phyloP scores from a whole-genome alignment of 2,888 invertebrate species.

The Philopedon plagiatum region DNA sequence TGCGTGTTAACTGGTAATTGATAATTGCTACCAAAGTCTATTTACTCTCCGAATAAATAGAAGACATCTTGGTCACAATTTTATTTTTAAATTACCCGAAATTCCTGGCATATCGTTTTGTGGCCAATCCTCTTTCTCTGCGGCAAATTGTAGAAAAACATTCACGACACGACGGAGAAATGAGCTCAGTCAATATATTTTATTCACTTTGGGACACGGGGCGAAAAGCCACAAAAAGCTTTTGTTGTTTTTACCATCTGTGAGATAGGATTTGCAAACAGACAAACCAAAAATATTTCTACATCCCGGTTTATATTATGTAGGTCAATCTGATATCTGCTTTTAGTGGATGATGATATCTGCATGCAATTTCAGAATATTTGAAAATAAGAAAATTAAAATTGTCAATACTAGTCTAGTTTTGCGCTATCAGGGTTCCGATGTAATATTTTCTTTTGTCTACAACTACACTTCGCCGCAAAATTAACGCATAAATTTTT shows the following conservation, averaged over 20 bases:
- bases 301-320: slow-evolving; percentile 1
- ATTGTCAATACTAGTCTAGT: no score
- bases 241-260: slow-evolving; percentile 37
- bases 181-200: slow-evolving; percentile 27
- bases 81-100: not conserved
- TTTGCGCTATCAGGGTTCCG: no score
- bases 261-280: slow-evolving; percentile 22
- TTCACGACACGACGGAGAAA: not conserved
- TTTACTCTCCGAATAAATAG: no score
- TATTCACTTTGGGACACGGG: slow-evolving; percentile 28
- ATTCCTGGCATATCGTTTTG: not conserved
- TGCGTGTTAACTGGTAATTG: no score
- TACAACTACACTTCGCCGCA: no score
- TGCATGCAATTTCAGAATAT: not conserved
- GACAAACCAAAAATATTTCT: slow-evolving; percentile 27
- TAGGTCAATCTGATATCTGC: slow-evolving; percentile 1
- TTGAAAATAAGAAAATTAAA: not conserved
- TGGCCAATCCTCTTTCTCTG: not conserved
- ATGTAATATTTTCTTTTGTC: no score
- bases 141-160: slow-evolving; percentile 4
- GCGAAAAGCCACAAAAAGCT: slow-evolving; percentile 26
- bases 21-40: no score
- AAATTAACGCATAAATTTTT: no score
- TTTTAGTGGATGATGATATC: not conserved
- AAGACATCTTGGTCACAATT: not conserved